A percentile compares a stretch with the other conserved stretches of the same genome.
phyloP scores from a whole-genome alignment of 2,113 vertebrate species.

The Saimiri boliviensis region DNA sequence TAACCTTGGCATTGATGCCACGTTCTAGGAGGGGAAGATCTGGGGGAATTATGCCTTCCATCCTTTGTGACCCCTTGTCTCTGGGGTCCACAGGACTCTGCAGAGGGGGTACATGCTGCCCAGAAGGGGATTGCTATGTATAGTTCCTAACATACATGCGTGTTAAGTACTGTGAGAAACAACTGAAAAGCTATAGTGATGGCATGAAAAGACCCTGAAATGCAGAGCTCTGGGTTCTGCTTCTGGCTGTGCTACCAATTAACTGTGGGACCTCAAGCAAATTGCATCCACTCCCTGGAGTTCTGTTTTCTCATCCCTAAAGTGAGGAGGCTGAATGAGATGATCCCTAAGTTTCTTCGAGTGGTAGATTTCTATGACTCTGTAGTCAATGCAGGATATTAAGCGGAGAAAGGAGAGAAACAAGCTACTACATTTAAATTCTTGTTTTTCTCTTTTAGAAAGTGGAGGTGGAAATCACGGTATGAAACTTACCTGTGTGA shows the following conservation, averaged over 20 bases:
- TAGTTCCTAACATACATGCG: not conserved
- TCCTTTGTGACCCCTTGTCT: not conserved
- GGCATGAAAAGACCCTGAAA: not conserved
- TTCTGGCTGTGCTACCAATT: not conserved
- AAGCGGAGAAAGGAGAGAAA: not conserved
- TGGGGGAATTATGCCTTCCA: not conserved
- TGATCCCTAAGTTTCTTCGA: not conserved
- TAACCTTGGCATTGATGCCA: not conserved
- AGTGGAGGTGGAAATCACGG: not conserved
- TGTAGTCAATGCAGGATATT: not conserved
- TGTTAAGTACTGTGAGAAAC: not conserved
- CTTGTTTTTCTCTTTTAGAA: not conserved
- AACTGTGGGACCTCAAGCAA: not conserved
- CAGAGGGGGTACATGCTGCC: not conserved
- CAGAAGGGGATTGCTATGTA: not conserved
- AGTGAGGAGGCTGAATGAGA: not conserved
- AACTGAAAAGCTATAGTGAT: fast-evolving
- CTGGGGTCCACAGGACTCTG: not conserved
- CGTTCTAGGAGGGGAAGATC: not conserved
- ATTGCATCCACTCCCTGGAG: not conserved
- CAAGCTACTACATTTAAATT: not conserved
- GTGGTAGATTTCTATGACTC: not conserved
- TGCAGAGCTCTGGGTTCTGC: not conserved
- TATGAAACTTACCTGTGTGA: not conserved
- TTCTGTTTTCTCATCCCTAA: not conserved